These are phyloP conservation scores for Aphaenogaster rudis DNA, from an alignment of 1,140 invertebrate species.

Conservation along the genomic window DNA sequence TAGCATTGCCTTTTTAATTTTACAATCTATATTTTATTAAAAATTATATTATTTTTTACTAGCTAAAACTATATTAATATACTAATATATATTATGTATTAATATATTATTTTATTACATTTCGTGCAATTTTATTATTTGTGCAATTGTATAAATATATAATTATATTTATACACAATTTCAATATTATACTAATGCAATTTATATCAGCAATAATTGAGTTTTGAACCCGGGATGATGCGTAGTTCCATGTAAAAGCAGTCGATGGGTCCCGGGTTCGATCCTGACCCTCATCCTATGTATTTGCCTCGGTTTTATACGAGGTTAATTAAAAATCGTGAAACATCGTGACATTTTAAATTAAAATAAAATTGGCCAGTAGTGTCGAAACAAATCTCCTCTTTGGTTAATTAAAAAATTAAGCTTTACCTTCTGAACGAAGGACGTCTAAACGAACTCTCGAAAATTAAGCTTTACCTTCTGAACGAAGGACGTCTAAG, in stretches of 20 bases:
- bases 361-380: no score
- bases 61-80: not conserved
- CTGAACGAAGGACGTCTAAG: constrained; percentile 62
- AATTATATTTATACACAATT: not conserved
- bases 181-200: not conserved
- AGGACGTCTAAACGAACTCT: constrained; percentile 41
- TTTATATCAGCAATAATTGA: not conserved
- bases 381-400: no score
- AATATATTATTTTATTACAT: not conserved
- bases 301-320: no score
- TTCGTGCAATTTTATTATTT: not conserved
- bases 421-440: constrained; percentile 71
- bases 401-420: not conserved
- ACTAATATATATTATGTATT: not conserved
- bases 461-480: constrained; percentile 67
- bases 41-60: not conserved
- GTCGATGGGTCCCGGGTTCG: no score
- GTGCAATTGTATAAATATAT: not conserved
- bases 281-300: no score
- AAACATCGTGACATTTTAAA: no score
- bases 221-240: no score
- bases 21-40: not conserved
- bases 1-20: not conserved
- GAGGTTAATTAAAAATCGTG: no score
- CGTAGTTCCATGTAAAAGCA: no score